Percentiles rank a stretch among this genome's conserved stretches.
Evolutionary conservation across 2,888 invertebrate species (phyloP).

Genomic region (Hydraecia micacea): DNA sequence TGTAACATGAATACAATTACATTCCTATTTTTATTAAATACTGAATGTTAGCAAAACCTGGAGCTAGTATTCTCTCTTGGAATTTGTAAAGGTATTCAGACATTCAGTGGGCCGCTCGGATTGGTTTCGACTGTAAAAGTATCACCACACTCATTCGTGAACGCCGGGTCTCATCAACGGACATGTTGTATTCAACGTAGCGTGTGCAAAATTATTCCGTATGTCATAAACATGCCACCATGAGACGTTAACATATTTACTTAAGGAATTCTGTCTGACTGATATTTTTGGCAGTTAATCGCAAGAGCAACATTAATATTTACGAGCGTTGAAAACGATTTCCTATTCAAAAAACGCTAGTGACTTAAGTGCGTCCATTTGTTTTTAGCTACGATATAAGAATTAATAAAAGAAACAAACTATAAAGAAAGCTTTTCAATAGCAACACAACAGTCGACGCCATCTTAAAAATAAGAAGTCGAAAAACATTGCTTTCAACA

Average conservation of each 20-base stretch:
- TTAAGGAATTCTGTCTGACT: constrained; percentile 35
- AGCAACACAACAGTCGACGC: not conserved
- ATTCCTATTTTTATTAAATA: constrained; percentile 21
- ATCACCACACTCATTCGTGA: constrained; percentile 22
- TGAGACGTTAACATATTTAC: constrained; percentile 35
- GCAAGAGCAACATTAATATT: constrained; percentile 21
- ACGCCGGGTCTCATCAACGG: constrained; percentile 17
- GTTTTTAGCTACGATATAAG: constrained; percentile 8
- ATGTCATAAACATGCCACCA: constrained; percentile 47
- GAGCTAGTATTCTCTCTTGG: constrained; percentile 8
- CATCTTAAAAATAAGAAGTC: not conserved
- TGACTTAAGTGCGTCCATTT: not conserved
- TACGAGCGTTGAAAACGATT: constrained; percentile 9
- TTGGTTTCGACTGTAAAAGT: constrained; percentile 51
- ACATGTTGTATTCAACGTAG: constrained; percentile 33
- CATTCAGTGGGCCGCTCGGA: constrained; percentile 19
- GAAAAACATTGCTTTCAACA: constrained; percentile 1
- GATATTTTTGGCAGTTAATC: constrained; percentile 37
- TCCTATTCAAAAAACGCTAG: constrained; percentile 8
- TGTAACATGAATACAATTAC: constrained; percentile 22
- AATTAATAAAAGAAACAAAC: not conserved
- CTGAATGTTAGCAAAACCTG: not conserved
- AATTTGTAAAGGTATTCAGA: constrained; percentile 15
- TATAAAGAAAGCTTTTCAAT: not conserved
- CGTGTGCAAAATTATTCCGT: constrained; percentile 57